phyloP scores from a whole-genome alignment of 2,113 vertebrate species.

The Sarotherodon lohbergeri region DNA sequence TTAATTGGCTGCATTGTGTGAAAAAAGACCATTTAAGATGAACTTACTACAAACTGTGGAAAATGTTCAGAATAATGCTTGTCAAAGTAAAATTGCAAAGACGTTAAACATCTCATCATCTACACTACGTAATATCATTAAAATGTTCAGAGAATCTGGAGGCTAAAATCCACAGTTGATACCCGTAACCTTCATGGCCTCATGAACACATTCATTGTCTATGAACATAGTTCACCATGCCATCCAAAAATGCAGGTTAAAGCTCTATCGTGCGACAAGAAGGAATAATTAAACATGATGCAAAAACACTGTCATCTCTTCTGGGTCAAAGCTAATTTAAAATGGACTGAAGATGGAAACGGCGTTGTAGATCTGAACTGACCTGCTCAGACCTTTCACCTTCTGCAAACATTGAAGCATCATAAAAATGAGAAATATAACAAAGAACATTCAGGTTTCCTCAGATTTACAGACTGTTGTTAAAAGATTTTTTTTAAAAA shows the following conservation, averaged over 20 bases:
- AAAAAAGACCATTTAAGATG: background rate
- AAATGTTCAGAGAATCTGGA: background rate
- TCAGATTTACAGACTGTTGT: background rate
- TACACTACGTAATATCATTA: background rate
- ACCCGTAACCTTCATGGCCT: accelerated
- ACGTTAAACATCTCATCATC: background rate
- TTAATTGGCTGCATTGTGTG: background rate
- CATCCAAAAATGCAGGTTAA: background rate
- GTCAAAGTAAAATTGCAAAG: background rate
- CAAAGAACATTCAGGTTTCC: background rate
- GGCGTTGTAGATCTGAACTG: background rate
- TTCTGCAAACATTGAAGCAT: background rate
- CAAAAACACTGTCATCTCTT: background rate
- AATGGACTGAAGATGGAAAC: background rate
- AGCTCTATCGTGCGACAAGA: background rate
- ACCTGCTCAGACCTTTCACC: background rate
- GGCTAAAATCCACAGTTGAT: accelerated
- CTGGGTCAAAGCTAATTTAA: background rate
- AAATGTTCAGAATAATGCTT: background rate
- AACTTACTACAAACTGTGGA: background rate
- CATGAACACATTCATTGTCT: background rate
- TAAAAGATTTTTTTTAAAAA: background rate
- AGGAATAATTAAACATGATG: background rate
- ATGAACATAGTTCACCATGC: background rate
- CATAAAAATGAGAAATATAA: accelerated